Base-by-base conservation (phyloP, 2,113 vertebrate genomes). In the Hippocampus abdominalis region DNA sequence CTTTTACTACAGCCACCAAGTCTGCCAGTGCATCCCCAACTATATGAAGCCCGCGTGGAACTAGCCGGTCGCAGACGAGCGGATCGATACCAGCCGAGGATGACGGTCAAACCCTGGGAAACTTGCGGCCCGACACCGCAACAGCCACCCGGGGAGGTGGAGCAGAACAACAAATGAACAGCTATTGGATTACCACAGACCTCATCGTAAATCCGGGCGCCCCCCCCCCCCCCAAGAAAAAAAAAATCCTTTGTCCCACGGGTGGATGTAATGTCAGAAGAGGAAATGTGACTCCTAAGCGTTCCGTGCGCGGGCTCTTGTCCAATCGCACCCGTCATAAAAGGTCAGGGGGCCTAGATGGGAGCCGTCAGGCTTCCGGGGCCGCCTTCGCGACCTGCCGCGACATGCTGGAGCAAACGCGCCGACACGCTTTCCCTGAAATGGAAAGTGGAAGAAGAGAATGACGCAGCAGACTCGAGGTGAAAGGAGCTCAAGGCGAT, bases 1-100 rank as follows among this genome's bases (percentile, higher is more conserved):
- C 10, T 88, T 84, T 69, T 90, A 90, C 83, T 91, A 91, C 86
- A 92, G 84, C 74, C 81, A 71, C 60, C 78, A 80, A 1, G 90
- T 92, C 32, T 92, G 91, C 71, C 87, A 89, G 78, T 92, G 91
- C 80, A 86, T 91, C 71, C 90, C 91, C 57, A 82, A 86, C 69
- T 78, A 79, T 83, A 86, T 91, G 89, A 92, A 81, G 79, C 84
- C 86, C 6, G 53, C 79, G 68, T 87, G 87, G 90, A 88, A 89
- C 16, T 90, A 76, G 79, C 23, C 15, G 46, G 44, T 32, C 66
- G n/a, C 54, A 63, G 62, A 54, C 16, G 69, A 36, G 25, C 39
- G 42, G 42, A 32, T 3, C 12, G 15, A 61, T 8, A 3, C 20
- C 18, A 12, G 32, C 32, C 9, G 29, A 36, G 32, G 32, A 36